These are phyloP conservation scores for Laterallus jamaicensis DNA, from an alignment of 2,113 vertebrate species.

Conservation along the genomic window DNA sequence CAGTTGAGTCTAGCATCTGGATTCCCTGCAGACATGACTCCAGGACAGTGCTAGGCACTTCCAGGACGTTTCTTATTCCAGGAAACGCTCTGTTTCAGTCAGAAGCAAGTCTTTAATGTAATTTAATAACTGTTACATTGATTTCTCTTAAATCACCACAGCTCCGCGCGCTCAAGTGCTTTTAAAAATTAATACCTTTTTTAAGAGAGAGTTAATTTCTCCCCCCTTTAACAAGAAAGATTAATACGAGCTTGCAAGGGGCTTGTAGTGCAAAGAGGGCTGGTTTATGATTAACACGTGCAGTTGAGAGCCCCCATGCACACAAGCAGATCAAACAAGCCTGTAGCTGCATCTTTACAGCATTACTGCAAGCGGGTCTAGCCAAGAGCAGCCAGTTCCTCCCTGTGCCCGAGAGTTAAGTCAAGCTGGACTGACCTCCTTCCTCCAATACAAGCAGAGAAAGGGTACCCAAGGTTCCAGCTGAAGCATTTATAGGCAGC, in stretches of 20 bases:
- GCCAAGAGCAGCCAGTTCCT: neutral
- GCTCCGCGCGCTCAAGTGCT: neutral
- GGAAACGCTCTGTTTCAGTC: slow-evolving; percentile 48
- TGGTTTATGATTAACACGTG: neutral
- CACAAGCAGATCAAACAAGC: neutral
- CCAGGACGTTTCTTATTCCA: slow-evolving; percentile 39
- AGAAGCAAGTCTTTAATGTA: neutral
- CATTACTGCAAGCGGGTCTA: neutral
- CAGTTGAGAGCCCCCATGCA: neutral
- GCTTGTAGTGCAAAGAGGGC: neutral
- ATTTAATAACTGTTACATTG: slow-evolving; percentile 51
- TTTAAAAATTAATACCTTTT: slow-evolving; percentile 14
- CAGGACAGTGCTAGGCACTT: slow-evolving; percentile 3
- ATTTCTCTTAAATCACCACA: slow-evolving; percentile 50
- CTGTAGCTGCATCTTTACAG: neutral
- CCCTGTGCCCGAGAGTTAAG: neutral
- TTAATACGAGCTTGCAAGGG: neutral
- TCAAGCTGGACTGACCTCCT: neutral
- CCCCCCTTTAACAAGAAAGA: neutral
- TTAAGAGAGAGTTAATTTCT: slow-evolving; percentile 21
- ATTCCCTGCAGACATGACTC: neutral
- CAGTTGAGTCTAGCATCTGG: neutral
- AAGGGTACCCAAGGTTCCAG: neutral
- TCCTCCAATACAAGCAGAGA: neutral
- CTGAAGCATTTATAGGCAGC: accelerated